A percentile compares a stretch with the other conserved stretches of the same genome.
phyloP scores from a whole-genome alignment of 2,888 invertebrate genomes.

The Synergus japonicus region DNA sequence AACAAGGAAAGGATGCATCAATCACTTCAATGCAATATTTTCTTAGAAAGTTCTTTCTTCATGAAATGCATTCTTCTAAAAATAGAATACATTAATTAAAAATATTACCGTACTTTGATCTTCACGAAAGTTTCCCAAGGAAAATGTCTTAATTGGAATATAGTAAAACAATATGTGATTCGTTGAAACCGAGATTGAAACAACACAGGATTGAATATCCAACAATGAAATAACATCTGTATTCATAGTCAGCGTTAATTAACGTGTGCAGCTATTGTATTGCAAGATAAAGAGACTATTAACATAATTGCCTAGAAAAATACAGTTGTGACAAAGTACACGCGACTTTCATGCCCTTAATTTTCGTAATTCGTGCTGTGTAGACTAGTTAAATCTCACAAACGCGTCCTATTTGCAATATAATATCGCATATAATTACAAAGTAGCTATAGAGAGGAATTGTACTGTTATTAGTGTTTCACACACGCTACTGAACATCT shows the following conservation, averaged over 20 bases:
- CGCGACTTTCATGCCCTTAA: conserved; percentile 2
- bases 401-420: neutral
- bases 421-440: neutral
- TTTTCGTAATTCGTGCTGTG: neutral
- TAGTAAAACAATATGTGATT: conserved; percentile 14
- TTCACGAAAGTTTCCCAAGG: neutral
- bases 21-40: too few relatives aligned
- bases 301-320: conserved; percentile 22
- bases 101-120: neutral
- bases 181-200: neutral
- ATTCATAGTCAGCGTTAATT: conserved; percentile 19
- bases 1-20: too few relatives aligned
- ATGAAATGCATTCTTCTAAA: neutral
- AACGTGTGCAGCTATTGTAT: conserved; percentile 24
- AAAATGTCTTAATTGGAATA: conserved; percentile 9
- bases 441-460: neutral
- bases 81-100: conserved; percentile 10
- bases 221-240: conserved; percentile 25
- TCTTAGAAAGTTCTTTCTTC: too few relatives aligned
- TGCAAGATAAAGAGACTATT: conserved; percentile 14
- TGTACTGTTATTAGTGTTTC: neutral
- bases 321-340: conserved; percentile 24
- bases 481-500: neutral
- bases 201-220: conserved; percentile 17
- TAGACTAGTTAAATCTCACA: neutral